These are phyloP conservation scores for Jaculus jaculus DNA, from an alignment of 2,113 vertebrate species.

Conservation along the genomic window DNA sequence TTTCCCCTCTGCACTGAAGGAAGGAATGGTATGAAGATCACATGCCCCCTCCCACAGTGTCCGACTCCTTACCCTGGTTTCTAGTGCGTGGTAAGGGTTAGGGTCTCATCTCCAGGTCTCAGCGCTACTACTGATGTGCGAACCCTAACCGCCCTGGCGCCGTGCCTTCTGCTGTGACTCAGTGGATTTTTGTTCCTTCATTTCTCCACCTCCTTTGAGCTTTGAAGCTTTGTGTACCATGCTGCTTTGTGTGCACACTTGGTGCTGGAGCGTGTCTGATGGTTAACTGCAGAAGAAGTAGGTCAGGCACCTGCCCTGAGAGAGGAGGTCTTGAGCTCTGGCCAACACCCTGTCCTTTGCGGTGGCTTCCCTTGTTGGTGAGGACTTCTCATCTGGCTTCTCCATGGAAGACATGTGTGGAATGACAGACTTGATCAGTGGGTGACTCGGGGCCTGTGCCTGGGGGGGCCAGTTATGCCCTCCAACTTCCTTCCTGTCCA, in stretches of 20 bases:
- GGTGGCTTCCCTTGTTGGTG: background rate
- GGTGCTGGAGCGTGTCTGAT: fast-evolving
- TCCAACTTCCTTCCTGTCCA: fast-evolving
- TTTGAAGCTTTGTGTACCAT: background rate
- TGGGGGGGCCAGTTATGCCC: fast-evolving
- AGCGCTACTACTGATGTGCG: background rate
- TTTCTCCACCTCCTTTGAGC: background rate
- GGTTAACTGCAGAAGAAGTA: too few relatives aligned
- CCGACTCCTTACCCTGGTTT: background rate
- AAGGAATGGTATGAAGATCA: too few relatives aligned
- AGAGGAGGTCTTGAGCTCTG: background rate
- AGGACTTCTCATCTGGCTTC: background rate
- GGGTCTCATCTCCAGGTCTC: background rate
- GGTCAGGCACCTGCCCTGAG: background rate
- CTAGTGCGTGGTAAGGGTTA: background rate
- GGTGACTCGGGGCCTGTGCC: background rate
- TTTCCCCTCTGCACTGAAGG: background rate
- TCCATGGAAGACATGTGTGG: fast-evolving
- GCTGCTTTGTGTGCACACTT: background rate
- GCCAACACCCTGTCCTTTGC: background rate
- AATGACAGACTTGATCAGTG: too few relatives aligned
- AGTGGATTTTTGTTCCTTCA: background rate
- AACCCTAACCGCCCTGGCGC: background rate
- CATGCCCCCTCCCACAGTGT: fast-evolving
- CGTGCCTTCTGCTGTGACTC: background rate